phyloP scores from a whole-genome alignment of 2,113 vertebrate genomes.

The Elanus axillaris region DNA sequence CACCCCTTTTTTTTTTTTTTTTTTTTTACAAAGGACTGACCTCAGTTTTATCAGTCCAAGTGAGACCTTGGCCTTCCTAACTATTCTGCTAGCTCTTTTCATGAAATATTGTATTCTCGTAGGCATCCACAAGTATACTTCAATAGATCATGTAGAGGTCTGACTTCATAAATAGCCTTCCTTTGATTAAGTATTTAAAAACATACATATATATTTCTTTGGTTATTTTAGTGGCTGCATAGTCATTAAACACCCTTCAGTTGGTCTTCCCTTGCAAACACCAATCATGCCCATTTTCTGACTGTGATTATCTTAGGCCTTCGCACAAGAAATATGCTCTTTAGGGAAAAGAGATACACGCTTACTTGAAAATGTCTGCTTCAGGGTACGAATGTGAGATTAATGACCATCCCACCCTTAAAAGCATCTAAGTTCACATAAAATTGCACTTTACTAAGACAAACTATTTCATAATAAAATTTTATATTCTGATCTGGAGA shows the following conservation, averaged over 20 bases:
- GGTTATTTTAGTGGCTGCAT: background rate
- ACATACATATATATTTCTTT: background rate
- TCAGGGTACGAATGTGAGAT: background rate
- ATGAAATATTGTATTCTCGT: background rate
- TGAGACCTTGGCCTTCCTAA: background rate
- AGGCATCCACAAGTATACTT: background rate
- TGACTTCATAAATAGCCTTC: background rate
- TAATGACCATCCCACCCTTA: background rate
- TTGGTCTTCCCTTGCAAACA: background rate
- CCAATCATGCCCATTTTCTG: background rate
- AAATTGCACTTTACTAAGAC: background rate
- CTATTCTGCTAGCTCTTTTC: background rate
- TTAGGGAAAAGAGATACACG: background rate
- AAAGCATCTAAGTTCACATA: background rate
- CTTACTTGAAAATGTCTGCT: background rate
- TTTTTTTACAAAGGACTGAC: background rate
- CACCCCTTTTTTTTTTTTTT: too few species aligned
- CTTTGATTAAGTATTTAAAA: background rate
- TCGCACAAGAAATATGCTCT: background rate
- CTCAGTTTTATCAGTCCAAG: background rate
- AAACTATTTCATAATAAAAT: background rate
- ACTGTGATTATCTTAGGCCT: background rate
- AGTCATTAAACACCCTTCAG: background rate
- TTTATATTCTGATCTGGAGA: background rate
- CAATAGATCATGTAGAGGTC: background rate